Percentiles rank a stretch among this genome's conserved stretches.
phyloP scores from a whole-genome alignment of 2,113 vertebrate species.

The Cygnus atratus region DNA sequence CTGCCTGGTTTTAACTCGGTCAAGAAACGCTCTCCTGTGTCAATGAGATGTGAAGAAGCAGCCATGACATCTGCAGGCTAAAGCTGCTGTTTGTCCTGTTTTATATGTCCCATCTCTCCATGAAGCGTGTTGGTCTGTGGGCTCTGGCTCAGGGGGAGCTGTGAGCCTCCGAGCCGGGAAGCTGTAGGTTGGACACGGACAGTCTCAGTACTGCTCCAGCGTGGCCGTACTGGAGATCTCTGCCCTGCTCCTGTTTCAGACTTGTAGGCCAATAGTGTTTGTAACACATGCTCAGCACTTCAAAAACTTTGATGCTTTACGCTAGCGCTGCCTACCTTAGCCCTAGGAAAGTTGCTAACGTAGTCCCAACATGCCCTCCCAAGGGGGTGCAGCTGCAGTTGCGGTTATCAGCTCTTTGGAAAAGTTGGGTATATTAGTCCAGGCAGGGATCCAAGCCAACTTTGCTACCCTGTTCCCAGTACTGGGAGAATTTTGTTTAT shows the following conservation, averaged over 20 bases:
- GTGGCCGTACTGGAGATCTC: not conserved
- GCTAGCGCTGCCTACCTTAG: not conserved
- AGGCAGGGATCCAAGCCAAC: not conserved
- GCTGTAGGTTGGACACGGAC: accelerated
- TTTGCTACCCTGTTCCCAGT: not conserved
- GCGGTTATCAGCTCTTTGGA: not conserved
- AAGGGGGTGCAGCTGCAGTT: constrained; percentile 24
- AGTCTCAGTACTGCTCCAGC: accelerated
- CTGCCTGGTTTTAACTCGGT: too few species aligned
- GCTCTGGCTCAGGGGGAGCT: not conserved
- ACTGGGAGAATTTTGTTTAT: not conserved
- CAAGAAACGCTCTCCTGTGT: accelerated
- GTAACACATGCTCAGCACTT: not conserved
- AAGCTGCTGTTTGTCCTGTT: not conserved
- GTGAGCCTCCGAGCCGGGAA: not conserved
- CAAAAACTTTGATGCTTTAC: not conserved
- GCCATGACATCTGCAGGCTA: not conserved
- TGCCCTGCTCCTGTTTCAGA: not conserved
- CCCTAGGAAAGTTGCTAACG: not conserved
- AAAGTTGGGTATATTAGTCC: not conserved
- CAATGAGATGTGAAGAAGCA: accelerated
- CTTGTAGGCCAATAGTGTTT: accelerated
- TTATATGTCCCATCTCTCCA: accelerated
- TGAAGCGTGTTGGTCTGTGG: accelerated
- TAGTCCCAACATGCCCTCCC: not conserved